Percentiles rank a stretch among this genome's conserved stretches.
These are phyloP conservation scores for Hymenochirus boettgeri DNA, from an alignment of 2,113 vertebrate species.

Conservation along the genomic window DNA sequence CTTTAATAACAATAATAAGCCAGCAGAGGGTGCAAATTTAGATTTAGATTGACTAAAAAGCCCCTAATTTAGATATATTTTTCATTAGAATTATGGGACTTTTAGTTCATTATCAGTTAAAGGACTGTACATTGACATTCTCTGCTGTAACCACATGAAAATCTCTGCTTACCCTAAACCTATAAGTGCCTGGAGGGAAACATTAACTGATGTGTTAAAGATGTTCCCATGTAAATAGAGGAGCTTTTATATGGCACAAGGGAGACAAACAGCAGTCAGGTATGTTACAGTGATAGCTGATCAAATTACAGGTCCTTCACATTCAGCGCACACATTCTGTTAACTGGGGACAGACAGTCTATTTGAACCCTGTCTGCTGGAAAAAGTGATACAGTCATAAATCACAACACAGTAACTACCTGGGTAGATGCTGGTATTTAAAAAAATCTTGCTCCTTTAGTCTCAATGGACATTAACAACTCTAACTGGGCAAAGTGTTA, in stretches of 20 bases:
- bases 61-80: too few relatives aligned
- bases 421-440: not conserved
- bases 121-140: not conserved
- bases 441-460: not conserved
- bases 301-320: constrained; percentile 21
- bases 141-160: not conserved
- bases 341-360: not conserved
- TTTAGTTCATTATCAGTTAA: not conserved
- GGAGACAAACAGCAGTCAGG: constrained; percentile 29
- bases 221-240: constrained; percentile 39
- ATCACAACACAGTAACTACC: not conserved
- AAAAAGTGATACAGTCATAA: not conserved
- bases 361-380: constrained; percentile 14
- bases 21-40: too few relatives aligned
- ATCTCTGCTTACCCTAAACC: constrained; percentile 1
- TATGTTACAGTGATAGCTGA: constrained; percentile 28
- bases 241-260: constrained; percentile 33
- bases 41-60: too few relatives aligned
- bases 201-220: constrained; percentile 40
- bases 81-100: not conserved
- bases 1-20: too few relatives aligned
- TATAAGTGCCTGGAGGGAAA: constrained; percentile 23
- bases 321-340: constrained; percentile 10
- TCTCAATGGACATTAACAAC: too few relatives aligned
- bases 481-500: too few relatives aligned